These are phyloP conservation scores for Podiceps cristatus DNA, from an alignment of 2,113 vertebrate species.

Conservation along the genomic window DNA sequence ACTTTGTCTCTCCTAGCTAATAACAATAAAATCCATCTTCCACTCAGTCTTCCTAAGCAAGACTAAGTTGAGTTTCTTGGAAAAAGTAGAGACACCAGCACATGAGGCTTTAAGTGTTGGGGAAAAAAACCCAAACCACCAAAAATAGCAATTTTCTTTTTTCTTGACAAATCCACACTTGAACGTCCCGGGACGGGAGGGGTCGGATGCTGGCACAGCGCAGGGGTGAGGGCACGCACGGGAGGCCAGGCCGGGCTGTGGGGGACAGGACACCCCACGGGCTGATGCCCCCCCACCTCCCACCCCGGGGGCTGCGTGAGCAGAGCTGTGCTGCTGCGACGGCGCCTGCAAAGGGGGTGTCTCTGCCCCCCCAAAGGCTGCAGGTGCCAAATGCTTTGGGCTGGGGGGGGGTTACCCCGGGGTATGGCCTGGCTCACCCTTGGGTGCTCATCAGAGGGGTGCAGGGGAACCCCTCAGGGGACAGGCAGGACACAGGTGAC, in stretches of 20 bases:
- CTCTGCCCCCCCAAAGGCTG: no score
- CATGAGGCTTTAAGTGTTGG: not conserved
- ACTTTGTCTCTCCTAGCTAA: not conserved
- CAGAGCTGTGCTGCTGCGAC: not conserved
- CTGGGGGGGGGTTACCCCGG: not conserved
- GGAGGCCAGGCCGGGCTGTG: fast-evolving
- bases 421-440: not conserved
- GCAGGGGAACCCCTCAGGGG: no score
- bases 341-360: no score
- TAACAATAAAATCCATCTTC: not conserved
- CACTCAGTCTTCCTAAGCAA: not conserved
- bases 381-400: no score
- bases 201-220: not conserved
- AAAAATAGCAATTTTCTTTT: not conserved
- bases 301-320: not conserved
- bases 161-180: not conserved
- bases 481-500: not conserved
- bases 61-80: not conserved
- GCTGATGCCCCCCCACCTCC: no score
- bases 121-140: not conserved
- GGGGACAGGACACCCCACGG: not conserved
- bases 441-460: not conserved
- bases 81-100: not conserved
- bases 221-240: not conserved
- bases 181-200: not conserved